These are phyloP conservation scores for Pollenia labialis DNA, from an alignment of 2,888 invertebrate genomes.

Conservation along the genomic window DNA sequence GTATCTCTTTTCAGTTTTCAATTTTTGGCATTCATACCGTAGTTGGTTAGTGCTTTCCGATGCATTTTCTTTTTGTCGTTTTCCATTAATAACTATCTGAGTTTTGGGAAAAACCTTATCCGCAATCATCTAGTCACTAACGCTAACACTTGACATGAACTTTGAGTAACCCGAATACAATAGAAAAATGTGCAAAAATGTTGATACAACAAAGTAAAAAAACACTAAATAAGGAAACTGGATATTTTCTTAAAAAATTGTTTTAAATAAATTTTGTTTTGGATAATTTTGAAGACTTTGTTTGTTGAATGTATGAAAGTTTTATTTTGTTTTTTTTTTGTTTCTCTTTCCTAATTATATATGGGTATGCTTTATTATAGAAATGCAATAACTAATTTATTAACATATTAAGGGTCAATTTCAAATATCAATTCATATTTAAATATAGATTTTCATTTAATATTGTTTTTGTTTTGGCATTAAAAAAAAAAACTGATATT, in stretches of 20 bases:
- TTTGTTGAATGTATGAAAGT: too few relatives aligned
- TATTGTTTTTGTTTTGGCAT: too few relatives aligned
- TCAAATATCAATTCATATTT: too few relatives aligned
- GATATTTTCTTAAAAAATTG: neutral
- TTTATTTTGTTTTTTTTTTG: too few relatives aligned
- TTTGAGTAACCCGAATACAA: constrained; percentile 51
- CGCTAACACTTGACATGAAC: constrained; percentile 68
- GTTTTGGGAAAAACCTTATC: constrained; percentile 41
- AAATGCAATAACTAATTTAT: too few relatives aligned
- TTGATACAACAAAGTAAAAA: neutral
- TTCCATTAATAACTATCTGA: constrained; percentile 26
- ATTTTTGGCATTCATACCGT: constrained; percentile 58
- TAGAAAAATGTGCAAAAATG: constrained; percentile 33
- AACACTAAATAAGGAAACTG: neutral
- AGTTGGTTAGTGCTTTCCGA: constrained; percentile 26
- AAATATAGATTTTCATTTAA: too few relatives aligned
- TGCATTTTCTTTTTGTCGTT: constrained; percentile 36
- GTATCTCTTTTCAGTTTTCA: constrained; percentile 13
- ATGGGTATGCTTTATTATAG: too few relatives aligned
- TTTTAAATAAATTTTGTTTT: too few relatives aligned
- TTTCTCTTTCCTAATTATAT: too few relatives aligned
- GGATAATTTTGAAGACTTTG: too few relatives aligned
- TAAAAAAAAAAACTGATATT: too few relatives aligned
- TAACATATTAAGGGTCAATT: too few relatives aligned
- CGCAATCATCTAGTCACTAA: constrained; percentile 47